Conservation (phyloP, 2,888 invertebrate genomes). For the Eupithecia subfuscata region DNA sequence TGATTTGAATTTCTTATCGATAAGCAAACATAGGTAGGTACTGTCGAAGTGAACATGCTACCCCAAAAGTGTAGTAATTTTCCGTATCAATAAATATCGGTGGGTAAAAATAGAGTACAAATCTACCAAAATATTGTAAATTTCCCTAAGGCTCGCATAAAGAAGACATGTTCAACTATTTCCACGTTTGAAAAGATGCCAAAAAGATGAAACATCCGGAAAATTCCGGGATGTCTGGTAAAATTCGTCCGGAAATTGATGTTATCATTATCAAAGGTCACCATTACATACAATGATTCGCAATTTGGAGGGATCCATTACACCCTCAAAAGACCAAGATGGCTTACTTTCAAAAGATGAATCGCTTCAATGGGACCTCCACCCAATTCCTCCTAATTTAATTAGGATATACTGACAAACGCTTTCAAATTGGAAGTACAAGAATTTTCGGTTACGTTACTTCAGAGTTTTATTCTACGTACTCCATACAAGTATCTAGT, state of each 20-base stretch:
- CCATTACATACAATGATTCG: conserved; percentile 3
- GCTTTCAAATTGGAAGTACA: conserved; percentile 4
- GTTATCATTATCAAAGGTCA: conserved; percentile 10
- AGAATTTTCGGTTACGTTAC: background rate
- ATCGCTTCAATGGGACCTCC: conserved; percentile 19
- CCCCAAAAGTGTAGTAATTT: too few relatives aligned
- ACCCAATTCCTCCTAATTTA: conserved; percentile 12
- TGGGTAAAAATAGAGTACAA: too few relatives aligned
- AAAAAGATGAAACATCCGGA: background rate
- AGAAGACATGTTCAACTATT: background rate
- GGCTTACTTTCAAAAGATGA: conserved; percentile 22
- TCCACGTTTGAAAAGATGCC: background rate
- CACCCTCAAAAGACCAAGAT: conserved; percentile 12
- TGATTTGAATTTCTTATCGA: too few relatives aligned
- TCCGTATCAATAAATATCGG: too few relatives aligned
- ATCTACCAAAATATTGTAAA: background rate
- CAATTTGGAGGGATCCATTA: conserved; percentile 9
- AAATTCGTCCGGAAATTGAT: conserved; percentile 7
- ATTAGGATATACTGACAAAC: conserved; percentile 9
- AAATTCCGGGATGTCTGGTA: background rate
- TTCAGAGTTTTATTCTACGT: background rate
- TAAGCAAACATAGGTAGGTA: too few relatives aligned
- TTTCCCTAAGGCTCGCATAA: background rate
- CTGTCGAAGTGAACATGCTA: too few relatives aligned
- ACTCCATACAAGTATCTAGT: background rate